phyloP scores from a whole-genome alignment of 2,113 vertebrate species.

The Heterotis niloticus region DNA sequence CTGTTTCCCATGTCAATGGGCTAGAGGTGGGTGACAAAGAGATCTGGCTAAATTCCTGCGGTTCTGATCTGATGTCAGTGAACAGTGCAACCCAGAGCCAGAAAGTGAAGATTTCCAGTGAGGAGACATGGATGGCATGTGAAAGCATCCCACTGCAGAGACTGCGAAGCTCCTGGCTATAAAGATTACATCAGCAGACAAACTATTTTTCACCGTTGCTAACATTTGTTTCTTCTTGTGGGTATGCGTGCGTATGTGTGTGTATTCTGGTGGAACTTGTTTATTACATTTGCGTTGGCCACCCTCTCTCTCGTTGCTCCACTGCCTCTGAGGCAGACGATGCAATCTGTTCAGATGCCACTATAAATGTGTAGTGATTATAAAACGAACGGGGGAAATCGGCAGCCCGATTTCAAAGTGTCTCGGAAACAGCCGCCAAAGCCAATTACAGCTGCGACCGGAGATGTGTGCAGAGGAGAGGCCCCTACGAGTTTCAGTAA shows the following conservation, averaged over 20 bases:
- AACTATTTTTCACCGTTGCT: neutral
- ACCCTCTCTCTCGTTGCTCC: neutral
- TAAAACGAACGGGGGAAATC: slow-evolving; percentile 15
- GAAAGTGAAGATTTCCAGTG: no score
- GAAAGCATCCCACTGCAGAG: neutral
- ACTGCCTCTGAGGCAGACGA: slow-evolving; percentile 15
- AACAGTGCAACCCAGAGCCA: no score
- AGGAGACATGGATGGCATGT: no score
- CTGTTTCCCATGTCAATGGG: no score
- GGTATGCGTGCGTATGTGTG: neutral
- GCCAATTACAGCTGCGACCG: slow-evolving; percentile 22
- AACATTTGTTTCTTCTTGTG: neutral
- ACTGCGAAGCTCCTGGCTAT: neutral
- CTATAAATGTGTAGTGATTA: slow-evolving; percentile 25
- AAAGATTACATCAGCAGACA: neutral
- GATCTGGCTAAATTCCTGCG: neutral
- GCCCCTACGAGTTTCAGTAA: neutral
- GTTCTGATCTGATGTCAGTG: neutral
- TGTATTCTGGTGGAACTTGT: neutral
- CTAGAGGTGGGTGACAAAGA: neutral
- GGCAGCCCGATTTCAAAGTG: neutral
- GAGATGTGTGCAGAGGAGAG: neutral
- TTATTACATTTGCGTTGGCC: neutral
- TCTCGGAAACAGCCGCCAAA: neutral
- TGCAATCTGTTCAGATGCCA: slow-evolving; percentile 19